phyloP scores from a whole-genome alignment of 2,888 invertebrate species.

The Clistopyga incitator region DNA sequence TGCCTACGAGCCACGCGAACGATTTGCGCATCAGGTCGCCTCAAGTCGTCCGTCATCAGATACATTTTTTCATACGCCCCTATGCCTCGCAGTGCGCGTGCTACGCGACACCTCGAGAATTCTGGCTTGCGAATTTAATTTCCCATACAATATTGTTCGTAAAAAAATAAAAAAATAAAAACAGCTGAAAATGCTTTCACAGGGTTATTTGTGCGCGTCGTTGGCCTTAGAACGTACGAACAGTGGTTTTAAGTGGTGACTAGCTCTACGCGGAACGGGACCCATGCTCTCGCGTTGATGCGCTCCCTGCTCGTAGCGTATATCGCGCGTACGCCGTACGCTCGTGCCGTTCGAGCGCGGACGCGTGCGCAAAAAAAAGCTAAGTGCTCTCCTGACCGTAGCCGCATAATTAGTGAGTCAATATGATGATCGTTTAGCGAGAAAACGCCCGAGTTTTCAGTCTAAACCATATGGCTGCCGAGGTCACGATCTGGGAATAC shows the following conservation, averaged over 20 bases:
- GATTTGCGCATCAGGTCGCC: not conserved
- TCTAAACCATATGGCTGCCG: conserved; percentile 58
- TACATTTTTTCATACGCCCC: not conserved
- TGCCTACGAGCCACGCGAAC: conserved; percentile 12
- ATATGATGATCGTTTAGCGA: conserved; percentile 70
- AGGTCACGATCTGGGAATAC: conserved; percentile 61
- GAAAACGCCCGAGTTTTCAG: conserved; percentile 72
- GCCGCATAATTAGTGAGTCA: conserved; percentile 68
- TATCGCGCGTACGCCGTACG: conserved; percentile 14
- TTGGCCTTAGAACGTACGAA: conserved; percentile 21
- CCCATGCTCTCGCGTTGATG: conserved; percentile 47
- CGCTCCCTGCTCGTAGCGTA: conserved; percentile 27
- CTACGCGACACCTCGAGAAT: conserved; percentile 17
- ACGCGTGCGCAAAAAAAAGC: conserved; percentile 34
- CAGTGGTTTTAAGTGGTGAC: conserved; percentile 68
- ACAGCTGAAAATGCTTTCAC: conserved; percentile 46
- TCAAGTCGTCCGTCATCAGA: conserved; percentile 26
- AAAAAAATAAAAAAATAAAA: too few relatives aligned
- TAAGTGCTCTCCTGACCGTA: conserved; percentile 26
- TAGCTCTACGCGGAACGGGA: conserved; percentile 67
- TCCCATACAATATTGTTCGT: conserved; percentile 20
- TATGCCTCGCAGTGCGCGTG: not conserved
- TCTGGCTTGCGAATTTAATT: not conserved
- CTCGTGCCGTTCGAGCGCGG: conserved; percentile 60
- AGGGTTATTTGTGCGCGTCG: conserved; percentile 43